A percentile compares a stretch with the other conserved stretches of the same genome.
These are phyloP conservation scores for Eira barbara DNA, from an alignment of 2,113 vertebrate genomes.

Conservation along the genomic window DNA sequence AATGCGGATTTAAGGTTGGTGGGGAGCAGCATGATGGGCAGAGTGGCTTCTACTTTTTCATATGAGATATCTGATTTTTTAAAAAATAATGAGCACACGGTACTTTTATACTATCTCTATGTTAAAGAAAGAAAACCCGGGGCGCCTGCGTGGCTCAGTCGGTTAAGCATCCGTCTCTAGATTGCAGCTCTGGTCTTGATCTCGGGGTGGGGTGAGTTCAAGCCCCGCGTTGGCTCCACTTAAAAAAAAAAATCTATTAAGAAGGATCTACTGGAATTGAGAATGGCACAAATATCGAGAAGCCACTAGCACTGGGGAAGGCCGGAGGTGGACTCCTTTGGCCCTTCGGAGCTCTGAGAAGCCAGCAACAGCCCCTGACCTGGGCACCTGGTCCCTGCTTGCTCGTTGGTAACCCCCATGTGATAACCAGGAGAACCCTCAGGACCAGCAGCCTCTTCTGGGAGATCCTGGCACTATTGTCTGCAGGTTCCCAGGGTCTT, in stretches of 20 bases:
- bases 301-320: fast-evolving
- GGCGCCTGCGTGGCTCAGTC: not conserved
- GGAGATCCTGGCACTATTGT: not conserved
- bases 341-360: not conserved
- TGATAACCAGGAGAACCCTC: not conserved
- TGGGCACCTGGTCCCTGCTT: not conserved
- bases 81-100: not conserved
- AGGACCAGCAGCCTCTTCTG: not conserved
- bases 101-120: not conserved
- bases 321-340: not conserved
- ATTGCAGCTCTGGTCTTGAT: not conserved
- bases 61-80: not conserved
- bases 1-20: not conserved
- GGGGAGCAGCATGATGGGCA: not conserved
- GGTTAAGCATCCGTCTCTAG: not conserved
- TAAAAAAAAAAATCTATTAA: not conserved
- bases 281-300: not conserved
- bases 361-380: not conserved
- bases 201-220: not conserved
- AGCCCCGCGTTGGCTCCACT: not conserved
- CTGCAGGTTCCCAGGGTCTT: not conserved
- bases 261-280: not conserved
- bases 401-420: not conserved
- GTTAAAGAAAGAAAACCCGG: not conserved
- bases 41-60: not conserved